Evolutionary conservation across 2,888 invertebrate genomes (phyloP), one percentile per base, ranked within the genome.

Genomic region (Sinhomidia bicolor): DNA sequence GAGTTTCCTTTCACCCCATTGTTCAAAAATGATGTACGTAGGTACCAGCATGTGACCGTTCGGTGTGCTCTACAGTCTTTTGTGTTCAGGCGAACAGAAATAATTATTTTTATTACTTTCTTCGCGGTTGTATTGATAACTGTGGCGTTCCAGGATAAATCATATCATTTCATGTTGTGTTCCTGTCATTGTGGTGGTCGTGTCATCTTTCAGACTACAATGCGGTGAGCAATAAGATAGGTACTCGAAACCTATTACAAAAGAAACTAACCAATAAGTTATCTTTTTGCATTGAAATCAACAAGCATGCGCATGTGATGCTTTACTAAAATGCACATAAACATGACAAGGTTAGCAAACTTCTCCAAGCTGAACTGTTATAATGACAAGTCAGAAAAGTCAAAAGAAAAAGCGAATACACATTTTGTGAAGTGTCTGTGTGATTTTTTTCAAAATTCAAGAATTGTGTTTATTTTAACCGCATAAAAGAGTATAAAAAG

Each of bases 11-110:
- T n/a, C n/a, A n/a, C n/a, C n/a, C n/a, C 36, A 36, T 36, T 36
- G 36, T 7, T 36, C 36, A 36, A 36, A 47, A 7, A 47, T 7
- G 5, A 47, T 47, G 5, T 47, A 47, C 12, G 26, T 26, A 76
- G 17, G 47, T 76, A 47, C 29, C 47, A 76, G 32, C 17, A 78
- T 23, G 57, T 57, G 36, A 29, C 36, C 29, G 78, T 47, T 57
- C 54, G 57, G 57, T 57, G 57, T 44, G n/a, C 17, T 26, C 1
- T 3, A 10, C 4, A 14, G 17, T 26, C 60, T 26, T 60, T 60
- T 60, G 60, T 60, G 60, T 60, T n/a, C n/a, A n/a, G n/a, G 29
- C 7, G 17, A 60, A 26, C n/a, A n/a, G n/a, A n/a, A n/a, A n/a
- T n/a, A 60, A 17, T 26, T 60, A 60, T 54, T 54, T 26, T 23